phyloP scores from a whole-genome alignment of 2,888 invertebrate genomes.

The Ctena decussata region DNA sequence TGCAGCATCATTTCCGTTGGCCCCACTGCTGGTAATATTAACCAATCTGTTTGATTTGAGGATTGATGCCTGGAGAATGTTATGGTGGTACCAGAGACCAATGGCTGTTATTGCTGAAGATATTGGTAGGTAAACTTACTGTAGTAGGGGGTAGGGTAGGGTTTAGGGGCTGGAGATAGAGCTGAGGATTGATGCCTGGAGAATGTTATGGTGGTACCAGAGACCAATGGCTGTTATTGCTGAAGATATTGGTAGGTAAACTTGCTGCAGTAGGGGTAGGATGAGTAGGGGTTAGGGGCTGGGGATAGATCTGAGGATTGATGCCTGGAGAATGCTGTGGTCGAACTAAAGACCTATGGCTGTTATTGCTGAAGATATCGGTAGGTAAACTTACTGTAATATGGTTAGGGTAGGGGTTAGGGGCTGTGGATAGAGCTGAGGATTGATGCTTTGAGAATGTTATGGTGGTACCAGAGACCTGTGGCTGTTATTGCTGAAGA shows the following conservation, averaged over 20 bases:
- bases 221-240: constrained; percentile 86
- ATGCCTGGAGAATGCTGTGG: constrained; percentile 87
- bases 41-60: constrained; percentile 87
- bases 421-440: too few species aligned
- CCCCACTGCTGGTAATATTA: constrained; percentile 87
- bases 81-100: constrained; percentile 87
- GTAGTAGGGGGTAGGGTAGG: too few species aligned
- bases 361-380: constrained; percentile 87
- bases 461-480: constrained; percentile 87
- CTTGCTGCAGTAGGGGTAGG: too few species aligned
- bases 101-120: constrained; percentile 86
- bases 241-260: constrained; percentile 87
- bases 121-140: constrained; percentile 88
- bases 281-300: too few species aligned
- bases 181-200: constrained; percentile 86
- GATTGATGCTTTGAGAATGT: constrained; percentile 86
- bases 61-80: constrained; percentile 86
- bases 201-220: constrained; percentile 87
- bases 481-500: constrained; percentile 86
- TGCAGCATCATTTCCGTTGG: constrained; percentile 88
- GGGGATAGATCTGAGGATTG: constrained; percentile 87
- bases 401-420: too few species aligned
- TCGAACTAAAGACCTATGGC: constrained; percentile 87
- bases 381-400: too few species aligned
- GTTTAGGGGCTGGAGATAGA: too few species aligned